Conservation (phyloP, 2,888 invertebrate species). For the Nomada fucata region DNA sequence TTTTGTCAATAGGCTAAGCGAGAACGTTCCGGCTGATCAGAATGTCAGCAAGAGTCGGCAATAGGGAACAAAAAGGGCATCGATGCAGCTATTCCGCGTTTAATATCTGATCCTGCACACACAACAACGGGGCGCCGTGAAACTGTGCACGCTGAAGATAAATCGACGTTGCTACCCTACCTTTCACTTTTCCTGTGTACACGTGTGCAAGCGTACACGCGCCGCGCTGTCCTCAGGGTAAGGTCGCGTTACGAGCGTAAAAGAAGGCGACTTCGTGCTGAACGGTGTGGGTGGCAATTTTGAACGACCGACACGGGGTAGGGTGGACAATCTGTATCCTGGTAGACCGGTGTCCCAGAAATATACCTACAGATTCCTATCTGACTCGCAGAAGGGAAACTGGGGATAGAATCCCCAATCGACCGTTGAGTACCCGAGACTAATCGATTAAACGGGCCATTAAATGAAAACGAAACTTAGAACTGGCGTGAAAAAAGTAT, state of each 20-base stretch:
- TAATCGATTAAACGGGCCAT: neutral
- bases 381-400: neutral
- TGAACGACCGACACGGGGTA: constrained; percentile 66
- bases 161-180: constrained; percentile 68
- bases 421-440: neutral
- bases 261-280: constrained; percentile 62
- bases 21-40: constrained; percentile 15
- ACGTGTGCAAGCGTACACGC: constrained; percentile 69
- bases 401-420: neutral
- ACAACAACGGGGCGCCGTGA: constrained; percentile 23
- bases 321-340: constrained; percentile 26
- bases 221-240: constrained; percentile 63
- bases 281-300: constrained; percentile 69
- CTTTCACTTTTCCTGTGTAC: constrained; percentile 74
- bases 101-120: constrained; percentile 65
- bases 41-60: constrained; percentile 50
- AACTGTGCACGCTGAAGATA: constrained; percentile 59
- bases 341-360: constrained; percentile 24
- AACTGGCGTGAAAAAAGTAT: neutral
- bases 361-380: constrained; percentile 26
- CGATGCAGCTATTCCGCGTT: constrained; percentile 52
- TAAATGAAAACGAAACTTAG: constrained; percentile 1
- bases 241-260: constrained; percentile 61
- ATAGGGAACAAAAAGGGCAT: constrained; percentile 64
- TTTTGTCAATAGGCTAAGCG: constrained; percentile 21